phyloP scores from a whole-genome alignment of 2,113 vertebrate species.

The Oryzias curvinotus region DNA sequence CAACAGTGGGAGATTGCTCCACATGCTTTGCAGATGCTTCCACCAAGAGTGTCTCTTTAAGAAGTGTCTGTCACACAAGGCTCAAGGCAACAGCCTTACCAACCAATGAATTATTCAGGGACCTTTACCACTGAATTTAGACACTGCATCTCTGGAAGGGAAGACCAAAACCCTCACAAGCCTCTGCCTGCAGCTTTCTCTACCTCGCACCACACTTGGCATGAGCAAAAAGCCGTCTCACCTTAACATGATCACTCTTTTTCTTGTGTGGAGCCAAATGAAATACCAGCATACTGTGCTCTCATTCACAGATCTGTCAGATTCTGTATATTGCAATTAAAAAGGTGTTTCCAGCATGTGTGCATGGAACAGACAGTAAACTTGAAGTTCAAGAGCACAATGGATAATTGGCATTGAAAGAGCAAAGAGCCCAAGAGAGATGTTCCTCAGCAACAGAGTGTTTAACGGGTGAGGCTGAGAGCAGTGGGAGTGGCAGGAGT shows the following conservation, averaged over 20 bases:
- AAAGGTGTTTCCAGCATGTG: too few relatives aligned
- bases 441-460: not conserved
- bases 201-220: not conserved
- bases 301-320: too few relatives aligned
- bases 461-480: not conserved
- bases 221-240: too few relatives aligned
- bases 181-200: not conserved
- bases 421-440: too few relatives aligned
- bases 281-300: too few relatives aligned
- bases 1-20: slow-evolving; percentile 3
- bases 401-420: too few relatives aligned
- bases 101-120: slow-evolving; percentile 75
- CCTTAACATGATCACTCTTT: too few relatives aligned
- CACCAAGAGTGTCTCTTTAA: slow-evolving; percentile 56
- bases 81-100: slow-evolving; percentile 55
- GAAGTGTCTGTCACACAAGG: slow-evolving; percentile 50
- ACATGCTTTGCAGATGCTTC: slow-evolving; percentile 2
- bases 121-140: slow-evolving; percentile 62
- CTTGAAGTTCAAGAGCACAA: too few relatives aligned
- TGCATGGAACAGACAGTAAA: too few relatives aligned
- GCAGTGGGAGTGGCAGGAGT: slow-evolving; percentile 27
- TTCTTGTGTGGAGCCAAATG: too few relatives aligned
- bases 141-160: slow-evolving; percentile 33
- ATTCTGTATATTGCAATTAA: too few relatives aligned
- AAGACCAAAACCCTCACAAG: not conserved